Percentiles rank a stretch among this genome's conserved stretches.
phyloP scores from a whole-genome alignment of 2,113 vertebrate genomes.

The Elgaria multicarinata region DNA sequence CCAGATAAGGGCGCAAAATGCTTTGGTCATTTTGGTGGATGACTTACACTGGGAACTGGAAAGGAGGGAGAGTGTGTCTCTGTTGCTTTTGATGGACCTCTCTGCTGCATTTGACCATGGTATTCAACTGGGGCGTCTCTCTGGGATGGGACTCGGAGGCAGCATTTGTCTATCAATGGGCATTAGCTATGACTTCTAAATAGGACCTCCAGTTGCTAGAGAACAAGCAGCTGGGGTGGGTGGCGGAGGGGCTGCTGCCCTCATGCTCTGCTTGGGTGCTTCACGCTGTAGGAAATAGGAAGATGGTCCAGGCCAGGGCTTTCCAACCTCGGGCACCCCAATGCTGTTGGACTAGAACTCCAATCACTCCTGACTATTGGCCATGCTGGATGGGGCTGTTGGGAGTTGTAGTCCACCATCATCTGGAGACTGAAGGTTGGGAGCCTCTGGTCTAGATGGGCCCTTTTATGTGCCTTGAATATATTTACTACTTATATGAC shows the following conservation, averaged over 20 bases:
- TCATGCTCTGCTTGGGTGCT: neutral
- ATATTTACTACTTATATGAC: neutral
- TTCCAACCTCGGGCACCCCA: neutral
- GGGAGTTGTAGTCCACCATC: too few relatives aligned
- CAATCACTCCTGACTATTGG: neutral
- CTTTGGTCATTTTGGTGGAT: too few relatives aligned
- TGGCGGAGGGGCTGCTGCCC: neutral
- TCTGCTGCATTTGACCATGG: too few relatives aligned
- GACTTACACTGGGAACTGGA: too few relatives aligned
- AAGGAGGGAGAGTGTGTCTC: too few relatives aligned
- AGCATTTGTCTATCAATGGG: neutral
- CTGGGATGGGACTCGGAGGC: too few relatives aligned
- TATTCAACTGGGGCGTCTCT: too few relatives aligned
- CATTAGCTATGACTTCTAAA: neutral
- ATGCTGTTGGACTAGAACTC: neutral
- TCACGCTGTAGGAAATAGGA: neutral
- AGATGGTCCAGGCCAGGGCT: neutral
- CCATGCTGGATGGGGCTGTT: neutral
- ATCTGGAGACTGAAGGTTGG: neutral
- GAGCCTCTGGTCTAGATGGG: neutral
- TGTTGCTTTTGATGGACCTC: too few relatives aligned
- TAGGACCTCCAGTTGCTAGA: neutral
- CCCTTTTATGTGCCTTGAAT: neutral
- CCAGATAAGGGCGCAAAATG: too few relatives aligned
- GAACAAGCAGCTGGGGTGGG: neutral